Evolutionary conservation across 2,888 invertebrate species (phyloP), one percentile per base, ranked within the genome.

Genomic region (Eupithecia vulgata): DNA sequence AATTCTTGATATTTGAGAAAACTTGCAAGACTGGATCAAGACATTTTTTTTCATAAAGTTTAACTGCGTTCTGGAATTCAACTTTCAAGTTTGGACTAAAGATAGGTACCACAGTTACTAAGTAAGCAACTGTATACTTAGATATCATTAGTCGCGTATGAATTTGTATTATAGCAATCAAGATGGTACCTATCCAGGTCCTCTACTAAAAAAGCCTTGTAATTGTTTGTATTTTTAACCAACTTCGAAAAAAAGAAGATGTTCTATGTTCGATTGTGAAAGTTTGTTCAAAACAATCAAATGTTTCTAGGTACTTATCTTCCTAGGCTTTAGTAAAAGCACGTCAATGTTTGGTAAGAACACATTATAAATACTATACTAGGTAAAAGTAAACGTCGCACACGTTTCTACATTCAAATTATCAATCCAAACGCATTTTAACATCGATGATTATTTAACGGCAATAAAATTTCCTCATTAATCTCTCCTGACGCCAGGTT

Each of bases 381-480:
- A n/a, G n/a, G 25, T 57, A 57, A 57, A 57, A 57, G 57, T 57
- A 25, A 57, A 52, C 10, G 48, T 21, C 21, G 1, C 57, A 21
- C 4, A 25, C 21, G 21, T 21, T 52, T 4, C 5, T 52, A 21
- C 25, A 13, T 25, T 57, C 25, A 57, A 61, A 70, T 69, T 72
- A 67, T 21, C 42, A 65, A 69, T 68, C 61, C 64, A 34, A 72
- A 75, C 72, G 68, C 42, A 57, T 68, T 73, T 75, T 68, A 75
- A 65, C 74, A 72, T 70, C 62, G 64, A 66, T 40, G 45, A 68
- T 73, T 61, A 70, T 70, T 67, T 77, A 59, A 72, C 70, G 68
- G 67, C 42, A 73, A 73, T 73, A 76, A 78, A 75, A 75, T 73
- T 62, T 70, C 67, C 70, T 74, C 73, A 75, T 77, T 80, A 73